phyloP scores from a whole-genome alignment of 2,888 invertebrate genomes.

The Endotricha flammealis region DNA sequence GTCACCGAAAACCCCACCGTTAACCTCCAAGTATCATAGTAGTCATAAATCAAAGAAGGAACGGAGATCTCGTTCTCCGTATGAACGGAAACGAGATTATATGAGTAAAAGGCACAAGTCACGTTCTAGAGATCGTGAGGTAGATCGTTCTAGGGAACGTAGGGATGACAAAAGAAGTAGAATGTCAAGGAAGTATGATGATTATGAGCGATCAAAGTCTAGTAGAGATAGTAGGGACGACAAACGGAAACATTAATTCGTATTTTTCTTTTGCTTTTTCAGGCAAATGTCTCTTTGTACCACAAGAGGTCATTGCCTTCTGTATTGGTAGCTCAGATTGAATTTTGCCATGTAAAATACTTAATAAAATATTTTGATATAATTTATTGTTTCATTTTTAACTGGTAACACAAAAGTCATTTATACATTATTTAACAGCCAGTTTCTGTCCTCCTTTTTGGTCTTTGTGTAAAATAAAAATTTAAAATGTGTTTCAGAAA shows the following conservation, averaged over 20 bases:
- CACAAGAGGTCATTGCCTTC: no score
- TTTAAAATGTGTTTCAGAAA: no score
- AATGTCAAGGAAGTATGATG: slow-evolving; percentile 63
- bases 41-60: slow-evolving; percentile 68
- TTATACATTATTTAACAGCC: no score
- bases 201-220: slow-evolving; percentile 66
- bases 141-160: slow-evolving; percentile 58
- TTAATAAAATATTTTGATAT: no score
- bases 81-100: slow-evolving; percentile 69
- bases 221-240: slow-evolving; percentile 55
- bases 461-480: no score
- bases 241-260: slow-evolving; percentile 63
- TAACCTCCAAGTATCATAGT: slow-evolving; percentile 67
- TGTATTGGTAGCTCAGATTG: no score
- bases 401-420: no score
- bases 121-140: slow-evolving; percentile 61
- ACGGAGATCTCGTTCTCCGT: slow-evolving; percentile 65
- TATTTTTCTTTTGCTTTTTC: no score
- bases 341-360: no score
- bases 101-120: slow-evolving; percentile 69
- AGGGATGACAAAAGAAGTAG: slow-evolving; percentile 61
- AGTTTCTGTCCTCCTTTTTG: no score
- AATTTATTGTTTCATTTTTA: no score
- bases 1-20: slow-evolving; percentile 70
- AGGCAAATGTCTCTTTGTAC: no score